Percentiles rank a stretch among this genome's conserved stretches.
Evolutionary conservation across 1,140 invertebrate genomes (phyloP).

Genomic region (Steinernema feltiae): DNA sequence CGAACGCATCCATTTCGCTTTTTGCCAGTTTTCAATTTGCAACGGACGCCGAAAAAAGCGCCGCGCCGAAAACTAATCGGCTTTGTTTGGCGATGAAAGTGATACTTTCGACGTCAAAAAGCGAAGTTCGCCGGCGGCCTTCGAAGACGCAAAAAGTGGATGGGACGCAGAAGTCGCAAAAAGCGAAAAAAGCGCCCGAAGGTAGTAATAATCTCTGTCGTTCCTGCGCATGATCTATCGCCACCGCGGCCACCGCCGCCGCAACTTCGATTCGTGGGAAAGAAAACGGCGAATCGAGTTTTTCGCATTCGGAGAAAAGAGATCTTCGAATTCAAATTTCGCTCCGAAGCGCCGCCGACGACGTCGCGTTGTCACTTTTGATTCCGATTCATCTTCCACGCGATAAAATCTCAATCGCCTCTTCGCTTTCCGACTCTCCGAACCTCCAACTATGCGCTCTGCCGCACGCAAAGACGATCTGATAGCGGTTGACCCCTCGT

Average conservation of each 20-base stretch:
- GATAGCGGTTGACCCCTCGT: slow-evolving; percentile 1
- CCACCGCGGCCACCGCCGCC: neutral
- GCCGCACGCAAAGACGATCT: neutral
- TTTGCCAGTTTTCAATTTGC: neutral
- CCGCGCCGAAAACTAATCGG: slow-evolving; percentile 5
- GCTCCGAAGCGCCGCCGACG: too few species aligned
- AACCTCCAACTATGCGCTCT: neutral
- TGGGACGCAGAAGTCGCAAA: neutral
- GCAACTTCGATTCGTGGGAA: neutral
- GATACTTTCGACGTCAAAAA: neutral
- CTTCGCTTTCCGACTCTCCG: neutral
- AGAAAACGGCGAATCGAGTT: neutral
- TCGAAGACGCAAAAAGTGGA: slow-evolving; percentile 3
- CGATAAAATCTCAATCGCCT: slow-evolving; percentile 8
- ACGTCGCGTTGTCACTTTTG: neutral
- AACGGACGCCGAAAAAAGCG: neutral
- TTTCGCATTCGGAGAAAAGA: neutral
- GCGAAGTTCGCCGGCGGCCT: neutral
- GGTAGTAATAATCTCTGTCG: slow-evolving; percentile 8
- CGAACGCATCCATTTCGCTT: neutral
- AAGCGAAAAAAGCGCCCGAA: neutral
- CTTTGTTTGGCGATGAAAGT: slow-evolving; percentile 12
- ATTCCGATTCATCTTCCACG: slow-evolving; percentile 7
- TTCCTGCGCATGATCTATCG: neutral
- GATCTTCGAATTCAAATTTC: neutral